phyloP scores from a whole-genome alignment of 2,113 vertebrate species.

The Dissostichus mawsoni region DNA sequence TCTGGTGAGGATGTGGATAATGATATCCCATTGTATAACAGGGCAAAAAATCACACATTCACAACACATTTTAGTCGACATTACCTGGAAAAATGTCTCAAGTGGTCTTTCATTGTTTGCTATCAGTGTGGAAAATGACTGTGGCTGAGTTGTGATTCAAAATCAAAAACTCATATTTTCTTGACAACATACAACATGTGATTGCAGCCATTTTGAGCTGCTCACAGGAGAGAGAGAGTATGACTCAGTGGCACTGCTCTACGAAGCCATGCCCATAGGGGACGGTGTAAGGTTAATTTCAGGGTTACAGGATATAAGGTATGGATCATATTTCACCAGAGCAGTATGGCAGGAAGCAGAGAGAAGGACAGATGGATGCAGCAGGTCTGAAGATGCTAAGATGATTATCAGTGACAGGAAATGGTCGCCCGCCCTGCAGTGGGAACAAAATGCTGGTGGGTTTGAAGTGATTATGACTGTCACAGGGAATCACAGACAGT shows the following conservation, averaged over 20 bases:
- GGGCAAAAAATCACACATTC: slow-evolving; percentile 45
- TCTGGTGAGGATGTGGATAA: slow-evolving; percentile 65
- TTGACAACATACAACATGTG: neutral
- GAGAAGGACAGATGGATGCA: slow-evolving; percentile 31
- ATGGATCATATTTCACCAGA: slow-evolving; percentile 53
- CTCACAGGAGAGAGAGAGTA: slow-evolving; percentile 22
- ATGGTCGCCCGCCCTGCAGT: neutral
- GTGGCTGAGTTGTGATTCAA: slow-evolving; percentile 4
- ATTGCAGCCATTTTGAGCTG: slow-evolving; percentile 20
- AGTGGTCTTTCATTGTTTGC: slow-evolving; percentile 20
- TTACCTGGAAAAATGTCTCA: slow-evolving; percentile 38
- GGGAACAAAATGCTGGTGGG: slow-evolving; percentile 22
- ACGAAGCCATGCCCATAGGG: slow-evolving; percentile 36
- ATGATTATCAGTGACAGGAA: slow-evolving; percentile 62
- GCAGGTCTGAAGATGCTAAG: slow-evolving; percentile 54
- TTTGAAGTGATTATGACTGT: slow-evolving; percentile 25
- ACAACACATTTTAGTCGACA: slow-evolving; percentile 47
- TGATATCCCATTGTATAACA: slow-evolving; percentile 59
- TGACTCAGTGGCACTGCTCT: slow-evolving; percentile 25
- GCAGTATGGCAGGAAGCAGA: slow-evolving; percentile 40
- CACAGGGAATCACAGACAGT: slow-evolving; percentile 11
- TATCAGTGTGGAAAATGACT: slow-evolving; percentile 14
- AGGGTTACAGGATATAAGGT: slow-evolving; percentile 36
- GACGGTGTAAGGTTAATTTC: slow-evolving; percentile 31
- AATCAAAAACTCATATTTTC: neutral